These are phyloP conservation scores for Fistularia commersonii DNA, from an alignment of 2,797 vertebrate species.

Conservation along the genomic window DNA sequence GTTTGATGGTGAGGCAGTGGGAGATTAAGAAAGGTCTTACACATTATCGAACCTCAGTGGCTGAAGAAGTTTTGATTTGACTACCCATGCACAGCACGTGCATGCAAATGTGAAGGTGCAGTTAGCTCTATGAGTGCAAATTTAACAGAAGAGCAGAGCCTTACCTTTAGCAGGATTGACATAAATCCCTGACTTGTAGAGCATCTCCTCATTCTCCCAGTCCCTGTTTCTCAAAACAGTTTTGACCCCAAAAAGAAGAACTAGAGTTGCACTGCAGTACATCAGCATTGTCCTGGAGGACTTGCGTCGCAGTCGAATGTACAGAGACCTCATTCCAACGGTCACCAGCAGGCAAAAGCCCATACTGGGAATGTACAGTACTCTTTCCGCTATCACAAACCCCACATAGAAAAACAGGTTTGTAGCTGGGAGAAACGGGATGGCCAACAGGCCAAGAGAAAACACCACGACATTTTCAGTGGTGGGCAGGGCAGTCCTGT, in stretches of 20 bases:
- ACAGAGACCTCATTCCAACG: slow-evolving; percentile 86
- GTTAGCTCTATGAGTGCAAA: neutral
- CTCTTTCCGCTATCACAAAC: slow-evolving; percentile 97
- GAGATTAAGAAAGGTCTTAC: slow-evolving; percentile 6
- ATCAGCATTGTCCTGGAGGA: slow-evolving; percentile 84
- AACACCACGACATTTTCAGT: slow-evolving; percentile 90
- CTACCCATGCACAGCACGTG: neutral
- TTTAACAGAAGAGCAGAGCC: neutral
- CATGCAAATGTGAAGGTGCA: neutral
- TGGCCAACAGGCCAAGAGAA: slow-evolving; percentile 87
- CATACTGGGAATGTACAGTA: slow-evolving; percentile 99
- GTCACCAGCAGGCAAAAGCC: slow-evolving; percentile 96
- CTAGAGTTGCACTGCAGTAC: slow-evolving; percentile 82
- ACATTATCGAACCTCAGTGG: slow-evolving; percentile 4
- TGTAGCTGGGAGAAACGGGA: slow-evolving; percentile 95
- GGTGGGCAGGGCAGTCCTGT: slow-evolving; percentile 83
- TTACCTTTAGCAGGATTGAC: slow-evolving; percentile 99
- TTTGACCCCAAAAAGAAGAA: slow-evolving; percentile 90
- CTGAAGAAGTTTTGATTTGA: no score
- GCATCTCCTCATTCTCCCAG: slow-evolving; percentile 98
- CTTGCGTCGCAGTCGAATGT: slow-evolving; percentile 80
- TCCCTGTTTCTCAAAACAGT: slow-evolving; percentile 92
- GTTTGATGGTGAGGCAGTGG: slow-evolving; percentile 12
- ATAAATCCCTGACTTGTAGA: slow-evolving; percentile 98
- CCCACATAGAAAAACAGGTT: slow-evolving; percentile 99